Base-by-base conservation (phyloP, 2,888 invertebrate genomes). In the Brenthis hecate region DNA sequence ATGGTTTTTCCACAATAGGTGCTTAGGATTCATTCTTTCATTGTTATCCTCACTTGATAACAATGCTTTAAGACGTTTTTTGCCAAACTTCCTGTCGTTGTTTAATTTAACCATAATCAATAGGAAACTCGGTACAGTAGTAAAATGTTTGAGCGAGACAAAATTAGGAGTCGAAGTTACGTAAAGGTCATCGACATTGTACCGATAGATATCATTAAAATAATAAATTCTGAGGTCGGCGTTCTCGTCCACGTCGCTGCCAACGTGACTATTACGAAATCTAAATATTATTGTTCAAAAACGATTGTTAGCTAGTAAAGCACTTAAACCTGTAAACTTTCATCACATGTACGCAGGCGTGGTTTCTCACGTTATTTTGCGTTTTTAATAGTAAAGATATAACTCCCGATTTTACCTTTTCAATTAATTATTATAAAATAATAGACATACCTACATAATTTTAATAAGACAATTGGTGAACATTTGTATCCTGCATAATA, bases 11-110 rank as follows among this genome's bases (percentile, higher is more conserved):
- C 73, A 90, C 91, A 91, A 92, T 91, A 78, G 89, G 78, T 76
- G 78, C 75, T 87, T 81, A 81, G 56, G 64, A 72, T 81, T 78
- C 84, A 85, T 86, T 85, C 85, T 84, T 81, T 83, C 82, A 91
- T 91, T 91, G 89, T 91, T 89, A 83, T 85, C 80, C 77, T 80
- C 80, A 78, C 84, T 84, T 82, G 85, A 86, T 85, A 88, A 85
- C 83, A 81, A 80, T 79, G 77, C 77, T 77, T 76, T 77, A 74
- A 72, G 74, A 78, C 71, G 64, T 81, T 84, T 85, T 85, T 85
- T 83, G 80, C 48, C 61, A 81, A 73, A 86, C 86, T 86, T 91
- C 91, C 89, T 87, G 86, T 77, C 76, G 81, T 83, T 78, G 70
- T 73, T 78, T 78, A 80, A 53, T 68, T 63, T 63, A 16, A 23